Evolutionary conservation across 2,797 vertebrate genomes (phyloP).

Genomic region (Sitta carolinensis): DNA sequence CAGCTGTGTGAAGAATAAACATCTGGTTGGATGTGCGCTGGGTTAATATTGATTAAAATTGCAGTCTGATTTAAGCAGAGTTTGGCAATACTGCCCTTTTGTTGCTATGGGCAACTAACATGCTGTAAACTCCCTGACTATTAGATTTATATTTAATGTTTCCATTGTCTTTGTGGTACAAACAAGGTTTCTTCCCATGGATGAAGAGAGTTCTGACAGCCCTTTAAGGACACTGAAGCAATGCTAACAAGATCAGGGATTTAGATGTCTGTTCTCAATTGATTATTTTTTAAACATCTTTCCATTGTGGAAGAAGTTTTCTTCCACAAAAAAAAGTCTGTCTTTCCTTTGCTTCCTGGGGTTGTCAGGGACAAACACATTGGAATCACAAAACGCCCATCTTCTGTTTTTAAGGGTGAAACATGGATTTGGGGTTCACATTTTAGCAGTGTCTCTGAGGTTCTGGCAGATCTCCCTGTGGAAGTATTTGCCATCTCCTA

Average conservation of each 20-base stretch:
- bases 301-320: background rate
- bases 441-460: background rate
- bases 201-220: background rate
- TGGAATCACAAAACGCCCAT: background rate
- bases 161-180: background rate
- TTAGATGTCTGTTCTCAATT: background rate
- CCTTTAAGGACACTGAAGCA: background rate
- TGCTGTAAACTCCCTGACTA: background rate
- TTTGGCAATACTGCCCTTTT: background rate
- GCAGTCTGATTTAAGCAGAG: background rate
- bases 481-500: background rate
- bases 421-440: background rate
- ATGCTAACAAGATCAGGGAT: background rate
- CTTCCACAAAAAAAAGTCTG: too few relatives aligned
- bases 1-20: background rate
- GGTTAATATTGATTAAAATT: slow-evolving; percentile 21
- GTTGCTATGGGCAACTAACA: slow-evolving; percentile 46
- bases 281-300: background rate
- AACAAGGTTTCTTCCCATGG: background rate
- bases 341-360: background rate
- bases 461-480: background rate
- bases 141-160: slow-evolving; percentile 14
- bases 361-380: background rate
- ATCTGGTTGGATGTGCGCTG: background rate
- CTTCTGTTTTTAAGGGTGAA: background rate